Conservation (phyloP, 2,888 invertebrate genomes). For the Spisula subtruncata region DNA sequence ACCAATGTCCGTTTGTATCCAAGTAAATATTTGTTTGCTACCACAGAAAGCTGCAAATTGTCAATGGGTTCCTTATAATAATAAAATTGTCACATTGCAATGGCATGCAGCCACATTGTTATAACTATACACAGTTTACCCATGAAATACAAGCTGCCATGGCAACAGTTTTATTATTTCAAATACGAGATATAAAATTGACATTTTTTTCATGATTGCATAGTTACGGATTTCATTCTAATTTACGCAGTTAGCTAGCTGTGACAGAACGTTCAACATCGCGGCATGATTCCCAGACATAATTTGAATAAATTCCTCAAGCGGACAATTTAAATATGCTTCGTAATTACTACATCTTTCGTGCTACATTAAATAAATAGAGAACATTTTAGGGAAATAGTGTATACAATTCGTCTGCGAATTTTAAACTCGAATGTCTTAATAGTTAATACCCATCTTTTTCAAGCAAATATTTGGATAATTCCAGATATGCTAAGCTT, state of each 20-base stretch:
- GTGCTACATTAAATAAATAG: conserved; percentile 9
- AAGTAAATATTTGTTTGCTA: no score
- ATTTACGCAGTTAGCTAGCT: background rate
- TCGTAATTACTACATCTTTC: conserved; percentile 1
- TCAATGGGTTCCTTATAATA: no score
- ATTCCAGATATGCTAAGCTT: no score
- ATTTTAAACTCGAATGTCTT: conserved; percentile 11
- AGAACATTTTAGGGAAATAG: background rate
- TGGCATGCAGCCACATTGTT: no score
- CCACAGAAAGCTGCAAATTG: no score
- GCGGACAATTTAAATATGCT: conserved; percentile 7
- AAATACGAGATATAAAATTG: background rate
- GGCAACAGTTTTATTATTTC: background rate
- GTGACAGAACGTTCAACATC: background rate
- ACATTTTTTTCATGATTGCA: background rate
- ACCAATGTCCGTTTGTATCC: no score
- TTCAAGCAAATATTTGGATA: background rate
- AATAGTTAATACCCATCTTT: conserved; percentile 15
- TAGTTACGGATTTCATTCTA: background rate
- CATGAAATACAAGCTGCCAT: no score
- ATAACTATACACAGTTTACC: no score
- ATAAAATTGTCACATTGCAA: no score
- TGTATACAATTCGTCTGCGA: background rate
- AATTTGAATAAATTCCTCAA: background rate
- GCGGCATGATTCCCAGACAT: background rate